Conservation (phyloP, 2,113 vertebrate genomes). For the Pseudorhombus dupliciocellatus region DNA sequence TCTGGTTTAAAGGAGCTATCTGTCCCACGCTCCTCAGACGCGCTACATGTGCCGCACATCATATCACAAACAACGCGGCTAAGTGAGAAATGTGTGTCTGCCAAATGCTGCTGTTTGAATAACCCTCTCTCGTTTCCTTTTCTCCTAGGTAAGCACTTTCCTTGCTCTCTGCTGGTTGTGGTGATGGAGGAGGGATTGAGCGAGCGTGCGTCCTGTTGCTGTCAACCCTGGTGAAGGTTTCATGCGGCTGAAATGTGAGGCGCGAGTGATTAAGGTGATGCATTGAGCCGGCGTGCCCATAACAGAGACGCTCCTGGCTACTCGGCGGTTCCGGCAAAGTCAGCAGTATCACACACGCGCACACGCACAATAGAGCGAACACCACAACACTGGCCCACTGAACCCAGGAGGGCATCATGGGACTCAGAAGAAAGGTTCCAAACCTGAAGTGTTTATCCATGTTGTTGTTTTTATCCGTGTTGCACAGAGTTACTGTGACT, state of each 20-base stretch:
- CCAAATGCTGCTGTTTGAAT: slow-evolving; percentile 45
- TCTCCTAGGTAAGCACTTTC: slow-evolving; percentile 82
- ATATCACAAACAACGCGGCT: background rate
- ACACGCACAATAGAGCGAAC: slow-evolving; percentile 44
- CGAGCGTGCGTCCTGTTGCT: slow-evolving; percentile 58
- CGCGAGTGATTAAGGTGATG: slow-evolving; percentile 74
- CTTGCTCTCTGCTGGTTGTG: slow-evolving; percentile 57
- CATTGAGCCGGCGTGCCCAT: slow-evolving; percentile 54
- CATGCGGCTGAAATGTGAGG: slow-evolving; percentile 67
- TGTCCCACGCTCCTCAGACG: background rate
- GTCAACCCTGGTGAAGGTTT: slow-evolving; percentile 62
- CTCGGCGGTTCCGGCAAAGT: slow-evolving; percentile 40
- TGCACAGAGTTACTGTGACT: background rate
- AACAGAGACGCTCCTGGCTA: slow-evolving; percentile 53
- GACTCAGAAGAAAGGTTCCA: background rate
- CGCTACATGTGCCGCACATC: background rate
- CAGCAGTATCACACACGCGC: slow-evolving; percentile 35
- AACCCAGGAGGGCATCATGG: slow-evolving; percentile 6
- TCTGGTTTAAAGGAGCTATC: background rate
- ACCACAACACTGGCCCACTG: background rate
- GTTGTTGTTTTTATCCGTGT: slow-evolving; percentile 18
- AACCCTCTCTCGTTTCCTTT: slow-evolving; percentile 47
- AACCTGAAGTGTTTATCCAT: slow-evolving; percentile 8
- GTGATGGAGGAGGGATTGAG: slow-evolving; percentile 58
- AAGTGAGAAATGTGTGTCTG: slow-evolving; percentile 12